A percentile compares a stretch with the other conserved stretches of the same genome.
Evolutionary conservation across 1,140 invertebrate species (phyloP).

Genomic region (Mya arenaria): DNA sequence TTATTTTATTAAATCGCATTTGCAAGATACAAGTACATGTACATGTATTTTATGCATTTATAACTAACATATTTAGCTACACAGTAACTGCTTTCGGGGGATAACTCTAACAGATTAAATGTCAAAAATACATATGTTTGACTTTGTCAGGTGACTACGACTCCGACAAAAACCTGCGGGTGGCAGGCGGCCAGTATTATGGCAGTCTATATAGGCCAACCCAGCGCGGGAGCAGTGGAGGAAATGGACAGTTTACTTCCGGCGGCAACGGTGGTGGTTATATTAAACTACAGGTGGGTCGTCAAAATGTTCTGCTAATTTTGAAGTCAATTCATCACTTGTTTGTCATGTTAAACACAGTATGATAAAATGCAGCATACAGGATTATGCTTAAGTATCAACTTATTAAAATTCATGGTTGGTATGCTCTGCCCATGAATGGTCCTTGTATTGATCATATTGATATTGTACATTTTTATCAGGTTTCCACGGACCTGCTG

Average conservation of each 20-base stretch:
- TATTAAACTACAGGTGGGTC: conserved; percentile 59
- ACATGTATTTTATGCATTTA: no score
- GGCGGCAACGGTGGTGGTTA: conserved; percentile 70
- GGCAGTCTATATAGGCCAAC: conserved; percentile 64
- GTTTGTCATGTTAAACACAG: neutral
- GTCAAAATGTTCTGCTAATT: neutral
- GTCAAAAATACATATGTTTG: no score
- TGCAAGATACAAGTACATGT: no score
- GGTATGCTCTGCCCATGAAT: no score
- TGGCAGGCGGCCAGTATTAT: conserved; percentile 66
- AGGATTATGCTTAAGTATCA: no score
- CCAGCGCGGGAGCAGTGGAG: conserved; percentile 66
- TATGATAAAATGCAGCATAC: no score
- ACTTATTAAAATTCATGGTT: no score
- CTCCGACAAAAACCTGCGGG: conserved; percentile 15
- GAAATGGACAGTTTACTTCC: conserved; percentile 24
- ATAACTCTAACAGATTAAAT: no score
- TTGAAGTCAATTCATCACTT: neutral
- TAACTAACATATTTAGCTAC: no score
- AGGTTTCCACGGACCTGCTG: conserved; percentile 35
- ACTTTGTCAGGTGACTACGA: conserved; percentile 35
- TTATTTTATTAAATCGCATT: no score
- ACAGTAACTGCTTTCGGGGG: no score
- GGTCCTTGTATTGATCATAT: no score
- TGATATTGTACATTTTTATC: neutral